These are phyloP conservation scores for Sorex maritimensis DNA, from an alignment of 2,797 vertebrate species.

Conservation along the genomic window DNA sequence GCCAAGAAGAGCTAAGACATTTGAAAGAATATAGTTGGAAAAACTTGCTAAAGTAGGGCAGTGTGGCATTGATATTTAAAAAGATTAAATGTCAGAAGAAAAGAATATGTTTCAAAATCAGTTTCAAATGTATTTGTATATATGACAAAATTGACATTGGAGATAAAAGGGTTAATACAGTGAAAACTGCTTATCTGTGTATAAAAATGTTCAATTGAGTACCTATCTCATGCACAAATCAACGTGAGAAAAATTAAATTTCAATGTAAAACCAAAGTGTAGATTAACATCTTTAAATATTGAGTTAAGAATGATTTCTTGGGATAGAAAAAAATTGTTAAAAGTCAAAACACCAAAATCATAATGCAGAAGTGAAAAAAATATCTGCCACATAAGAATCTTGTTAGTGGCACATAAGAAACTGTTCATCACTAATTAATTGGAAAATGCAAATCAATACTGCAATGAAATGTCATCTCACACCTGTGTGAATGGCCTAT, in stretches of 20 bases:
- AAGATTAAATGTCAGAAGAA: background rate
- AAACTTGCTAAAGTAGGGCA: background rate
- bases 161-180: background rate
- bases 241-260: constrained; percentile 24
- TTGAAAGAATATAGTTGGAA: background rate
- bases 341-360: constrained; percentile 34
- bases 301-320: background rate
- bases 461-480: too few relatives aligned
- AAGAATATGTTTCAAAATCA: background rate
- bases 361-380: constrained; percentile 1
- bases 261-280: constrained; percentile 6
- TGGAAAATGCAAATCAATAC: too few relatives aligned
- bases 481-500: too few relatives aligned
- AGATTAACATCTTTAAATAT: background rate
- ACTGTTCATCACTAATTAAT: too few relatives aligned
- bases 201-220: background rate
- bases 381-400: background rate
- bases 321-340: constrained; percentile 31
- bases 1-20: background rate
- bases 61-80: constrained; percentile 18
- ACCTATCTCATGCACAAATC: background rate
- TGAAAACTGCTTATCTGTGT: background rate
- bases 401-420: background rate
- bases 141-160: background rate
- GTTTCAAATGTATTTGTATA: background rate